Conservation (phyloP, 1,140 invertebrate genomes). For the Drosophila orena region DNA sequence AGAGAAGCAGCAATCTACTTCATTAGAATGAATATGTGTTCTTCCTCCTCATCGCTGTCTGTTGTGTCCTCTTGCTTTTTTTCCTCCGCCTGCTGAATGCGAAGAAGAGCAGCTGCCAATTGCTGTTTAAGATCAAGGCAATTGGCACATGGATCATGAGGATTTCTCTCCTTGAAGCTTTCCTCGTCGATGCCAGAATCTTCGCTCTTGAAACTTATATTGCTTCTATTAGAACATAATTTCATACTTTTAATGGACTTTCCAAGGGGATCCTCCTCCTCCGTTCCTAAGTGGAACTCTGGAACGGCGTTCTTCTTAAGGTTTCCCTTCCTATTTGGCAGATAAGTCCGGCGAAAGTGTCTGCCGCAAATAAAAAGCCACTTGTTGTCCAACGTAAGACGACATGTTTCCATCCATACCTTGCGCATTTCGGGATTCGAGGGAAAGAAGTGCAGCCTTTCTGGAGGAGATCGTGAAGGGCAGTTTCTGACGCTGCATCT, state of each 20-base stretch:
- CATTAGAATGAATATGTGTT: slow-evolving; percentile 35
- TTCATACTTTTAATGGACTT: neutral
- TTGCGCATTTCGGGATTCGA: slow-evolving; percentile 15
- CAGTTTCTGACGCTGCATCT: slow-evolving; percentile 24
- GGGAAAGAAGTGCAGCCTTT: slow-evolving; percentile 33
- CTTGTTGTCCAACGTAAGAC: slow-evolving; percentile 6
- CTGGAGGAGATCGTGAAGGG: slow-evolving; percentile 3
- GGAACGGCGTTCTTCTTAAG: slow-evolving; percentile 17
- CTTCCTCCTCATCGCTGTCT: slow-evolving; percentile 18
- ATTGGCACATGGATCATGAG: slow-evolving; percentile 2
- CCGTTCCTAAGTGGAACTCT: slow-evolving; percentile 15
- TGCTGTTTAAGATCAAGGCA: slow-evolving; percentile 14
- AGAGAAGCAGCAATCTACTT: slow-evolving; percentile 1
- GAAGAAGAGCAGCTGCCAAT: slow-evolving; percentile 11
- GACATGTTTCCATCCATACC: slow-evolving; percentile 21
- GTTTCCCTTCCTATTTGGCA: slow-evolving; percentile 28
- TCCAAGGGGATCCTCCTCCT: slow-evolving; percentile 19
- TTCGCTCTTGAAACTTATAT: slow-evolving; percentile 7
- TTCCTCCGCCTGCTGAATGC: slow-evolving; percentile 16
- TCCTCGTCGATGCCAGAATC: slow-evolving; percentile 38
- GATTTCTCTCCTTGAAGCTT: slow-evolving; percentile 3
- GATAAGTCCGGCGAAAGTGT: slow-evolving; percentile 17
- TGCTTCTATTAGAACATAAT: neutral
- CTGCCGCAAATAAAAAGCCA: slow-evolving; percentile 27
- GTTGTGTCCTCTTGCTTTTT: neutral